Evolutionary conservation across 2,797 vertebrate species (phyloP), one percentile per base, ranked within the genome.

Genomic region (Liparis tanakae): DNA sequence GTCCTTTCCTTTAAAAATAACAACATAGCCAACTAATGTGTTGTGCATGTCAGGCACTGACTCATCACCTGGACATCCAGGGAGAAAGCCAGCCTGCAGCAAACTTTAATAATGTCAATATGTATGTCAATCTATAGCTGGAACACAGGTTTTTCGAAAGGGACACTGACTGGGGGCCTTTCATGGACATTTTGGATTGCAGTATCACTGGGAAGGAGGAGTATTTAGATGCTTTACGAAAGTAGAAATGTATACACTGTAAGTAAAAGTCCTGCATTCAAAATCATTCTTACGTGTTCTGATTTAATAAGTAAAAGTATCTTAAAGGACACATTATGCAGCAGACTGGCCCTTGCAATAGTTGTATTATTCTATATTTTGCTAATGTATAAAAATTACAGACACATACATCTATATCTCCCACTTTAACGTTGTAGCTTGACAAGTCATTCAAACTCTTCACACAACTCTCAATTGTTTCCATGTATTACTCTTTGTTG

Each of bases 1-100:
- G 37, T 67, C 74, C 70, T 50, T 57, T 70, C 56, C 74, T 76
- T 30, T 78, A 65, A 79, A 79, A 79, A 78, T 66, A 82, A 81
- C 33, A 77, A 10, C 30, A 59, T 54, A 58, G 54, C 48, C 37
- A 75, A 65, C 58, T 20, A 36, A 37, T 39, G 70, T 77, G 66
- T 70, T 62, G 44, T 60, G 37, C 25, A 54, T 59, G 56, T 15
- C 41, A 61, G 12, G 18, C 33, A 56, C 34, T 65, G 48, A 70
- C 33, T 79, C 65, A 79, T 77, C 70, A 79, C 48, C 37, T 62
- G 33, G 34, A 77, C 53, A 61, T 69, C 51, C 44, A 65, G n/a
- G 25, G 6, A 39, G 34, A 79, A 61, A 62, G 34, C 61, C 66
- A 67, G 66, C 69, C 36, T 43, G 18, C 70, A 72, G 57, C 34